phyloP scores from a whole-genome alignment of 92 coral and sea anemone species.

The Epizoanthus ramosus region DNA sequence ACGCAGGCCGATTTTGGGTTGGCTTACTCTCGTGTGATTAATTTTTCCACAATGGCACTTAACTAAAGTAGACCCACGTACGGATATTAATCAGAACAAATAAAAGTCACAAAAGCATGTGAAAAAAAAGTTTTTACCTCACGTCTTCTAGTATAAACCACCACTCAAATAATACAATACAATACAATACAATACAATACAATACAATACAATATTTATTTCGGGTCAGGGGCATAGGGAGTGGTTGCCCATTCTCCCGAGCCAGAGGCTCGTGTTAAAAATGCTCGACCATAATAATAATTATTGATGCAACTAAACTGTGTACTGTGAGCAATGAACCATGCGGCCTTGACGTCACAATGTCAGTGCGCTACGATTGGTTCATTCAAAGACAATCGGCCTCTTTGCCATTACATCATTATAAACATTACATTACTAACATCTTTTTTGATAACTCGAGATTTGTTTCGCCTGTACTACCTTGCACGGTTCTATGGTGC shows the following conservation, averaged over 20 bases:
- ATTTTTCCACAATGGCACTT: neutral
- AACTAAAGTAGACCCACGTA: neutral
- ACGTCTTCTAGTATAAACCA: neutral
- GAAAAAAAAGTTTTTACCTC: neutral
- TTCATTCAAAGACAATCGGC: neutral
- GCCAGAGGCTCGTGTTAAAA: too few species aligned
- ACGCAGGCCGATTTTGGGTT: neutral
- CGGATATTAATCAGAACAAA: too few species aligned
- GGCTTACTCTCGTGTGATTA: neutral
- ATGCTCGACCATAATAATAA: too few species aligned
- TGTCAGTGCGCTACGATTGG: neutral
- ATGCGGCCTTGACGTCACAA: constrained; percentile 31
- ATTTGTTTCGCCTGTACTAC: neutral
- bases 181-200: too few species aligned
- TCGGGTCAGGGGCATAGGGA: too few species aligned
- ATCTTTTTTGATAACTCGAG: too few species aligned
- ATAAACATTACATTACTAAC: neutral
- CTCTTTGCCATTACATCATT: constrained; percentile 4
- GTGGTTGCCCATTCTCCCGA: too few species aligned
- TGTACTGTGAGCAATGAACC: neutral
- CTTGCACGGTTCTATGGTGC: constrained; percentile 21
- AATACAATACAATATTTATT: too few species aligned
- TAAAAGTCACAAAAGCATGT: too few species aligned
- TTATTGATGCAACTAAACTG: neutral
- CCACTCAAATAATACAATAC: neutral